Evolutionary conservation across 2,797 vertebrate genomes (phyloP).

Genomic region (Malacoraja senta): DNA sequence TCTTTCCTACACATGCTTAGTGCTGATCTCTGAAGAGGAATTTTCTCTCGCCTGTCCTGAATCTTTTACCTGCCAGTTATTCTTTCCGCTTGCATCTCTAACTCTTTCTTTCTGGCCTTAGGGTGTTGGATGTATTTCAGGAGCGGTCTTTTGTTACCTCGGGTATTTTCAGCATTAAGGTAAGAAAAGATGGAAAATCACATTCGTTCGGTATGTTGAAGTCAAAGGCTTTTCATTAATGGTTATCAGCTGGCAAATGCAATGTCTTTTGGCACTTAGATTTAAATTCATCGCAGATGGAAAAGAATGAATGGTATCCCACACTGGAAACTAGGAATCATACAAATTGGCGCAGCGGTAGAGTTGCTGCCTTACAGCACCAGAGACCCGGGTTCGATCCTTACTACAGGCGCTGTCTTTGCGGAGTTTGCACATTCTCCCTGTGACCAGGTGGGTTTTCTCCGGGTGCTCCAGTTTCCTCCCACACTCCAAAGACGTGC

Average conservation of each 20-base stretch:
- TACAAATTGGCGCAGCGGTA: too few relatives aligned
- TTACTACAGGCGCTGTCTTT: too few relatives aligned
- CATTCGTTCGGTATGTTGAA: background rate
- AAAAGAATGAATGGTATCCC: background rate
- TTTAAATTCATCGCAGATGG: background rate
- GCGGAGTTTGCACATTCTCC: too few relatives aligned
- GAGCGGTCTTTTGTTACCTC: constrained; percentile 63
- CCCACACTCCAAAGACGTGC: too few relatives aligned
- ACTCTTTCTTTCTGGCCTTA: constrained; percentile 47
- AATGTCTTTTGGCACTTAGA: background rate
- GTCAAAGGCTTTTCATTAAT: background rate
- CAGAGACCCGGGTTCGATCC: too few relatives aligned
- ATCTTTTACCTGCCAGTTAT: background rate
- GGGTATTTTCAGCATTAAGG: constrained; percentile 73
- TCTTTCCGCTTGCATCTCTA: background rate
- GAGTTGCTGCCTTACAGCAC: too few relatives aligned
- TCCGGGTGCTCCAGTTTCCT: too few relatives aligned
- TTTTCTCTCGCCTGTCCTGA: too few relatives aligned
- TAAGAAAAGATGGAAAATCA: constrained; percentile 48
- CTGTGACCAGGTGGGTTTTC: too few relatives aligned
- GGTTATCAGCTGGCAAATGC: background rate
- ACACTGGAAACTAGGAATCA: too few relatives aligned
- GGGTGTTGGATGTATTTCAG: constrained; percentile 76
- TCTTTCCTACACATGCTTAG: too few relatives aligned
- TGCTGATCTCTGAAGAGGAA: too few relatives aligned